Evolutionary conservation across 2,797 vertebrate genomes (phyloP), one percentile per base, ranked within the genome.

Genomic region (Glossophaga mutica): DNA sequence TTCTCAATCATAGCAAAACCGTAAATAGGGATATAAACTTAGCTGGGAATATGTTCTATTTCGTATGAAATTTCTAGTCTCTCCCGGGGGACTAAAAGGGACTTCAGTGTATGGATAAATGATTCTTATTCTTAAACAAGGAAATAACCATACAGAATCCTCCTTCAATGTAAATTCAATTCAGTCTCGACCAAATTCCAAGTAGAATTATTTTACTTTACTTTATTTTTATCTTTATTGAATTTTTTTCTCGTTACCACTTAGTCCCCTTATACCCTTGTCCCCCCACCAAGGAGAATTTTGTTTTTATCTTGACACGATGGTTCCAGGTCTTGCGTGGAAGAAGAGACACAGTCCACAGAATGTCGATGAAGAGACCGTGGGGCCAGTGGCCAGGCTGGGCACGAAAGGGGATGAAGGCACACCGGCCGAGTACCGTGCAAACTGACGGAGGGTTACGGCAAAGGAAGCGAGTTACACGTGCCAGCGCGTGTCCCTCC

Each of bases 371-470:
- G 5, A 71, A 9, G n/a, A 42, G 78, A 44, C 4, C 0, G 0
- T 9, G 22, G 11, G 78, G 52, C 18, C 29, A 9, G 16, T 2
- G 14, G 14, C 50, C 37, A 7, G 44, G 19, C 26, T 6, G 89
- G 82, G 0, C 7, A 5, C 3, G 14, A 7, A 46, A n/a, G 0
- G 3, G 16, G 29, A 62, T 71, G n/a, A 21, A 7, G 1, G 5
- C 22, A 1, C 1, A 2, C 9, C 0, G 15, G n/a, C 16, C 6
- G 3, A 37, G n/a, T 22, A 22, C 5, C 29, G 34, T 5, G 8
- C 22, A 12, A 1, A 0, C 0, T 0, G 7, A 22, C 1, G 0
- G 7, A 2, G 24, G 0, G 9, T 48, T 15, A 6, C 42, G 1
- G 1, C 12, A 21, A 21, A 11, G 74, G 34, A 22, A n/a, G 57